Evolutionary conservation across 2,113 vertebrate genomes (phyloP), one percentile per base, ranked within the genome.

Genomic region (Nyctereutes procyonoides): DNA sequence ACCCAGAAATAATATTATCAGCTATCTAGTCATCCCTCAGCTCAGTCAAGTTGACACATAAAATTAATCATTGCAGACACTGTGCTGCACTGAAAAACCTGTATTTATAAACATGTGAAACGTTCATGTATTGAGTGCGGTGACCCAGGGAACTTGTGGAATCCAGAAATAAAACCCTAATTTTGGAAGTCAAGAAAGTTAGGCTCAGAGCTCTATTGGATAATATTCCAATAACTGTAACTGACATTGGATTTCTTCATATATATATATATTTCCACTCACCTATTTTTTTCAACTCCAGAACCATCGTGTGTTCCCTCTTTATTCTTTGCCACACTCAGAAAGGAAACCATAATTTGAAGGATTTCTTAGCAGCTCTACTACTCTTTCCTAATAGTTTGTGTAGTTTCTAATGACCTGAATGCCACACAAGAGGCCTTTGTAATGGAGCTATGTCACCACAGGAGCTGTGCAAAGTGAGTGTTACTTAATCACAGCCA

Each of bases 401-500:
- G 88, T 83, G 80, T 90, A 76, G 91, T 95, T 97, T 92, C 86
- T 97, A 97, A 97, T 95, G 97, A 97, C 95, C 83, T 0, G 1
- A 83, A 84, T 11, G 95, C 95, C 71, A 69, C 89, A 38, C 86
- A 86, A 97, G 97, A 97, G 98, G 95, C 86, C 96, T 98, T 97
- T 89, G 89, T 95, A 94, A 95, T 63, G 95, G 94, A 97, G 82
- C 91, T 35, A 0, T 80, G 95, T 76, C 95, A 56, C 97, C 97
- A 91, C 73, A n/a, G 97, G 98, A 82, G 67, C 74, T 19, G 62
- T 38, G 60, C 95, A 60, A 94, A 97, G 94, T 94, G 88, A 95
- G 67, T 60, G 95, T 95, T 86, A 96, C 95, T 97, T 98, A 96
- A 97, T 98, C 96, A 97, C 91, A 97, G 96, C 77, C 77, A 86